A percentile compares a stretch with the other conserved stretches of the same genome.
These are phyloP conservation scores for Drosophila nigritarsus DNA, from an alignment of 2,888 invertebrate genomes.

Conservation along the genomic window DNA sequence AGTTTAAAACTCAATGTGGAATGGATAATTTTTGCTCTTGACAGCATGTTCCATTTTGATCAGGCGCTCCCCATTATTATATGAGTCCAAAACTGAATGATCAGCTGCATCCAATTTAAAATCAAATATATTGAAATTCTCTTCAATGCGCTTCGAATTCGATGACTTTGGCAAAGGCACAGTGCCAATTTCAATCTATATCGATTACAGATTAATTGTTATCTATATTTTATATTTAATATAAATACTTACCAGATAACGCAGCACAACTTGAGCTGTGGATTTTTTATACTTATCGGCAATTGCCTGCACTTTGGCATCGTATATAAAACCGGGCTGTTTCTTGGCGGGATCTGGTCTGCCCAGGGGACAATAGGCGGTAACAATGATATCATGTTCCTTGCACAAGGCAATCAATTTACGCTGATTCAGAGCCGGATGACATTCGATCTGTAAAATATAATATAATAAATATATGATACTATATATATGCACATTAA, in stretches of 20 bases:
- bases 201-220: not conserved
- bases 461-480: not conserved
- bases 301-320: slow-evolving; percentile 86
- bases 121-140: slow-evolving; percentile 87
- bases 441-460: slow-evolving; percentile 86
- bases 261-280: slow-evolving; percentile 89
- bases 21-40: slow-evolving; percentile 82
- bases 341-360: slow-evolving; percentile 90
- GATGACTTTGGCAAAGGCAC: slow-evolving; percentile 88
- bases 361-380: slow-evolving; percentile 92
- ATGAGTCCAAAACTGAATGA: slow-evolving; percentile 85
- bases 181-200: slow-evolving; percentile 86
- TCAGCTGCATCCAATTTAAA: slow-evolving; percentile 87
- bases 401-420: slow-evolving; percentile 89
- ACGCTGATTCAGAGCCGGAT: slow-evolving; percentile 89
- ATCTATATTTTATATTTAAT: not conserved
- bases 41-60: slow-evolving; percentile 82
- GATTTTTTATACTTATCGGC: slow-evolving; percentile 89
- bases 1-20: slow-evolving; percentile 76
- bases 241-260: slow-evolving; percentile 83
- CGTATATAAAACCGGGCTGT: slow-evolving; percentile 87
- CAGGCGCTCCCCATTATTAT: slow-evolving; percentile 84
- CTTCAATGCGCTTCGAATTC: slow-evolving; percentile 85
- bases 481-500: not conserved
- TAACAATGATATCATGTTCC: slow-evolving; percentile 88